These are phyloP conservation scores for Pedionomus torquatus DNA, from an alignment of 2,113 vertebrate species.

Conservation along the genomic window DNA sequence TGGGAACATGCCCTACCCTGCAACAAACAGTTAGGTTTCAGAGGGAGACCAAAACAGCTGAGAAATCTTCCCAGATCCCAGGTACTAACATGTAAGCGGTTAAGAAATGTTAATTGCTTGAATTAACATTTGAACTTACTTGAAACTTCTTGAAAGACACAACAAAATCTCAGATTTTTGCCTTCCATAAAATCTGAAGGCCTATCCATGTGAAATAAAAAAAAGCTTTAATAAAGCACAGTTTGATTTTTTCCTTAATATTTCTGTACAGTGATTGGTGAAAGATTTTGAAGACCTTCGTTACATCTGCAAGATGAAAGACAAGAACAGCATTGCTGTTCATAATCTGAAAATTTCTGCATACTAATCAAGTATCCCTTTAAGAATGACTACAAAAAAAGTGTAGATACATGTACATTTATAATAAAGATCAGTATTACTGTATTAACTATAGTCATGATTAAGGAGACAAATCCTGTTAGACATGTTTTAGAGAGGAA, in stretches of 20 bases:
- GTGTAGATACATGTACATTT: background rate
- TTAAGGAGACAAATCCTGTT: background rate
- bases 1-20: background rate
- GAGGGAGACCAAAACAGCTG: background rate
- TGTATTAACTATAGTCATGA: background rate
- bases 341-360: too few species aligned
- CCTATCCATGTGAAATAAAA: background rate
- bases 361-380: background rate
- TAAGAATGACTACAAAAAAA: background rate
- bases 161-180: background rate
- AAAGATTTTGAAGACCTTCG: background rate
- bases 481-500: background rate
- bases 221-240: background rate
- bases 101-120: background rate
- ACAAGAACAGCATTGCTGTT: background rate
- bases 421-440: background rate
- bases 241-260: background rate
- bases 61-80: background rate
- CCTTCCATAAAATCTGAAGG: background rate
- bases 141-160: too few species aligned
- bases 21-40: rapidly evolving
- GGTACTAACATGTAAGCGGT: background rate
- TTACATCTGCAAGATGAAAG: background rate
- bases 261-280: background rate
- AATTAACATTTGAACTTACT: too few species aligned